phyloP scores from a whole-genome alignment of 1,140 invertebrate species.

The Drosophila lowei region DNA sequence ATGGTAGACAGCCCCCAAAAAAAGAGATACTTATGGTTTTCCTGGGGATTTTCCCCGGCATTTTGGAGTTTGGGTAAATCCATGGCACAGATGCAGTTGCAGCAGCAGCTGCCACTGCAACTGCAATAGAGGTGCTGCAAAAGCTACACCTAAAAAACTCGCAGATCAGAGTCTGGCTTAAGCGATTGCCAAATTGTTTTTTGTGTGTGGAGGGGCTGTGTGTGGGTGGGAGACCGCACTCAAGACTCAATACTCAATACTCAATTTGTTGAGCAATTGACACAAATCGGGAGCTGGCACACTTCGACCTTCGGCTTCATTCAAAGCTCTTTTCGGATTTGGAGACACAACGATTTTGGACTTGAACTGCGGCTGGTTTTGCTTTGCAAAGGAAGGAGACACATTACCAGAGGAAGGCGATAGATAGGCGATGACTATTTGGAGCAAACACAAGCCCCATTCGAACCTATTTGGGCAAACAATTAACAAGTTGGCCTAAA shows the following conservation, averaged over 20 bases:
- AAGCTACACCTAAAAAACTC: conserved; percentile 10
- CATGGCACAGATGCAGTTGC: conserved; percentile 54
- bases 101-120: conserved; percentile 8
- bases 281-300: conserved; percentile 48
- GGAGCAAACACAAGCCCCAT: conserved; percentile 37
- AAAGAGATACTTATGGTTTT: conserved; percentile 35
- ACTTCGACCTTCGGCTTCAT: conserved; percentile 47
- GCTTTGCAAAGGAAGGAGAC: conserved; percentile 3
- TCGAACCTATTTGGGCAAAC: conserved; percentile 32
- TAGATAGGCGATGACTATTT: conserved; percentile 35
- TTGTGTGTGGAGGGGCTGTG: conserved; percentile 16
- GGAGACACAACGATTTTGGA: conserved; percentile 19
- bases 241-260: no score
- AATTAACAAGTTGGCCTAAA: conserved; percentile 39
- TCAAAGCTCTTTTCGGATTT: conserved; percentile 14
- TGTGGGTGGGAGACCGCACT: conserved; percentile 29
- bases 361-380: conserved; percentile 35
- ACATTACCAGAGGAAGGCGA: not conserved
- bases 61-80: conserved; percentile 54
- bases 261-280: conserved; percentile 60
- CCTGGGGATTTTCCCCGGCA: conserved; percentile 49
- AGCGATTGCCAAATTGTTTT: conserved; percentile 37
- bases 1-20: not conserved
- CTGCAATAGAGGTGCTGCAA: not conserved
- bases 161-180: conserved; percentile 8